Evolutionary conservation across 1,140 invertebrate genomes (phyloP), one percentile per base, ranked within the genome.

Genomic region (Drosophila persimilis): DNA sequence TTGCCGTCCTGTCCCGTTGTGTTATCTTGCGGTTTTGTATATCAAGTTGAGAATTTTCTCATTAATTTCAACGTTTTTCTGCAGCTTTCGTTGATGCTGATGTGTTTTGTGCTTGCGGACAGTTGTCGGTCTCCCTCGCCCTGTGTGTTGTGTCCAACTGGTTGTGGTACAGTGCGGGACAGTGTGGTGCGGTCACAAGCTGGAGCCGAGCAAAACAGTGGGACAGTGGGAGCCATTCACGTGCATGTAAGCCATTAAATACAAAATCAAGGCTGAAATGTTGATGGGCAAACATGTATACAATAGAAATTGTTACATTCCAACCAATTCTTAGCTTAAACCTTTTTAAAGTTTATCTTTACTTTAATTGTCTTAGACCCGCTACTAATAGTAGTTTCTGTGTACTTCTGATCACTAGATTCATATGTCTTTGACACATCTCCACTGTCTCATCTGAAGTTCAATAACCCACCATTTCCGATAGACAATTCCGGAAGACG

Each of bases 41-140:
- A 74, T 86, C 65, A 86, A 86, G 83, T 76, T 59, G 81, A 78
- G 81, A 86, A 86, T 86, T 86, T 86, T 88, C 81, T 86, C 81
- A 86, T 88, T 86, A 86, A 86, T 86, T 86, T 86, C 81, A 81
- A 81, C 83, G 73, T 85, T 85, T 86, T 70, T 77, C 67, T 60
- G 47, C 57, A 54, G 56, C 57, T 75, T 51, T 46, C 56, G 66
- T 65, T 66, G 63, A 31, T 67, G 80, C 76, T 81, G 81, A 86
- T 86, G 81, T 86, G 77, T 81, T 85, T 80, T 85, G 77, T 71
- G 73, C 77, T 65, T 88, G 66, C 62, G 80, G 73, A 67, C 72
- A 76, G 72, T 75, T 75, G 63, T 74, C 41, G 71, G 70, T 74
- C 39, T 62, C 26, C 17, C 24, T 24, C 24, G 3, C 24, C 24